A percentile compares a stretch with the other conserved stretches of the same genome.
phyloP scores from a whole-genome alignment of 2,797 vertebrate species.

The Champsocephalus gunnari region DNA sequence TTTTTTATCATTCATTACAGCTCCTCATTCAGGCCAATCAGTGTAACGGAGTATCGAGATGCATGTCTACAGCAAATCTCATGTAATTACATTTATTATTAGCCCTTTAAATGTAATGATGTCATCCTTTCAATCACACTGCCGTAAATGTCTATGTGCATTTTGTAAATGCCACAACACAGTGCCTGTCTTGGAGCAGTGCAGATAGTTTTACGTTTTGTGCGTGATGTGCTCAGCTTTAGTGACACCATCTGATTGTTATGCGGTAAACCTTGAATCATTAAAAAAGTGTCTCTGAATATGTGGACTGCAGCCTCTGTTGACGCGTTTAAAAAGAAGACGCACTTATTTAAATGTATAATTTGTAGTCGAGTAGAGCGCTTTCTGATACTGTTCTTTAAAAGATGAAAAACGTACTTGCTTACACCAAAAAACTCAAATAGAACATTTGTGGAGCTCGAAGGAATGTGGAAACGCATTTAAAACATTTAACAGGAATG shows the following conservation, averaged over 20 bases:
- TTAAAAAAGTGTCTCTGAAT: no score
- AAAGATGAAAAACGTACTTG: no score
- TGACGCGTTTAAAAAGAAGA: no score
- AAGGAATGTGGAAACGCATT: no score
- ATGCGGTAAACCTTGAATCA: not conserved
- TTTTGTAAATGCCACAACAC: conserved; percentile 46
- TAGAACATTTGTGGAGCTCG: not conserved
- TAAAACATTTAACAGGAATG: not conserved
- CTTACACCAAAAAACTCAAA: not conserved
- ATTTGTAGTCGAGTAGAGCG: no score
- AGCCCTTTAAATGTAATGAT: conserved; percentile 19
- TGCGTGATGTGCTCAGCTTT: not conserved
- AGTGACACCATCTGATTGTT: not conserved
- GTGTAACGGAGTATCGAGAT: not conserved
- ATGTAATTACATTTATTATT: conserved; percentile 25
- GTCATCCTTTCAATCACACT: conserved; percentile 41
- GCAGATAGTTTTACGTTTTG: not conserved
- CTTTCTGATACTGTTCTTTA: no score
- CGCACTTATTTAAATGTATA: no score
- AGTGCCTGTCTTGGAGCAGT: conserved; percentile 15
- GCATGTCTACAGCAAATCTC: not conserved
- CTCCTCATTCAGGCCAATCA: conserved; percentile 32
- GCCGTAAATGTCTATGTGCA: conserved; percentile 25
- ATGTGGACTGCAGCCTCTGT: no score
- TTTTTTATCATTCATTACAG: conserved; percentile 27